Base-by-base conservation (phyloP, 2,797 vertebrate species). In the Myripristis murdjan region DNA sequence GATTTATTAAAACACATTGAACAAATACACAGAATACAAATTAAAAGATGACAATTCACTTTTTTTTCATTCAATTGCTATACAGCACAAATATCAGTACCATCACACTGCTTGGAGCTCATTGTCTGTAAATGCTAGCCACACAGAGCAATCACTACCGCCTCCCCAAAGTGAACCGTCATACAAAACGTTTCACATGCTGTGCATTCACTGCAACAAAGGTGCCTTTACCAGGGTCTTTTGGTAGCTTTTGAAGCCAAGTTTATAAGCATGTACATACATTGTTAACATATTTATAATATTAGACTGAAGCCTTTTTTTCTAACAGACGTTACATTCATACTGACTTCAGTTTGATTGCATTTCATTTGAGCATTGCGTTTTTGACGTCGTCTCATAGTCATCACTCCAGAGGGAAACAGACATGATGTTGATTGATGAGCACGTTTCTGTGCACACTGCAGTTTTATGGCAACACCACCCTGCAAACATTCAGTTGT, bases 1-100 rank as follows among this genome's bases (percentile, higher is more conserved):
- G 95, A 94, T 98, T 99, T 99, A 99, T 97, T 98, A 97, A 98
- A 96, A 96, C 94, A 98, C 97, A 95, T 94, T 95, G 94, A 97
- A 97, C 96, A 96, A 95, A 96, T 95, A 95, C 96, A 96, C 94
- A 91, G 88, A 95, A 94, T 95, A 97, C 95, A 92, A 96, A 96
- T 95, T 92, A 94, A 95, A 95, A 87, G 93, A 93, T 92, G 88
- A 92, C 91, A 90, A 92, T 91, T 93, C 88, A 92, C 90, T 89
- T 91, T 31, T 24, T 59, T 82, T 90, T 91, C 90, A 90, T 91
- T 92, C 86, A 91, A 71, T 89, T 88, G 87, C 90, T 93, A 85
- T 92, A 91, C 88, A 90, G 88, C 86, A 92, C 90, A 90, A 91
- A 92, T 85, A 90, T 89, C 85, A 80, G 86, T 81, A 91, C 75